Base-by-base conservation (phyloP, 1,140 invertebrate genomes). In the Cecropterus lyciades region DNA sequence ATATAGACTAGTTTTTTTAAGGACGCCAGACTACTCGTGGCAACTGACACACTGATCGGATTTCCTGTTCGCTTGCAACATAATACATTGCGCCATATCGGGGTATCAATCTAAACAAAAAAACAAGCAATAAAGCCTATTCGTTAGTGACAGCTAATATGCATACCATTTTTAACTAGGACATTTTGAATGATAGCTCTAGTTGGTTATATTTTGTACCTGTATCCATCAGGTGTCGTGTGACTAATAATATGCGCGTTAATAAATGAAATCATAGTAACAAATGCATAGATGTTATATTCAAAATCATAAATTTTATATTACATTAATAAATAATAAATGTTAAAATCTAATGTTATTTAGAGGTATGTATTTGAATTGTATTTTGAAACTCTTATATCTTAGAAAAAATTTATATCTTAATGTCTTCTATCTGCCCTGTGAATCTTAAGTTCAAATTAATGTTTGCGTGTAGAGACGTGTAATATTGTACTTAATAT, bases 361-460 rank as follows among this genome's bases (percentile, higher is more conserved):
- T 59, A 59, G 40, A 57, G 8, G 15, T 57, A 57, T 57, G 43
- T 57, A 57, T 46, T 20, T 45, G 55, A 14, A 57, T 57, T 57
- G 55, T 57, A 57, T 57, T 57, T 57, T 46, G 20, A 57, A 57
- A 57, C 37, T 48, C 45, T 45, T 57, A 45, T 57, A 46, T 57
- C 55, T 57, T 57, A 56, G 53, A 43, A 10, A 11, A 43, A 24
- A 42, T 43, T 24, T 56, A 43, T 56, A 43, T 56, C 11, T 40
- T 56, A 56, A 17, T 24, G n/a, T 14, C 37, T 56, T 56, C 53
- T 56, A 43, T 56, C 11, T 56, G 51, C 51, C 53, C 40, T 56
- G 37, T 24, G 16, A 56, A 56, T 43, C 20, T 24, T 57, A 20
- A 24, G 17, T 57, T 56, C 16, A 24, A 56, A 43, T 43, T 27